Conservation (phyloP, 2,113 vertebrate genomes). For the Phrynosoma platyrhinos region DNA sequence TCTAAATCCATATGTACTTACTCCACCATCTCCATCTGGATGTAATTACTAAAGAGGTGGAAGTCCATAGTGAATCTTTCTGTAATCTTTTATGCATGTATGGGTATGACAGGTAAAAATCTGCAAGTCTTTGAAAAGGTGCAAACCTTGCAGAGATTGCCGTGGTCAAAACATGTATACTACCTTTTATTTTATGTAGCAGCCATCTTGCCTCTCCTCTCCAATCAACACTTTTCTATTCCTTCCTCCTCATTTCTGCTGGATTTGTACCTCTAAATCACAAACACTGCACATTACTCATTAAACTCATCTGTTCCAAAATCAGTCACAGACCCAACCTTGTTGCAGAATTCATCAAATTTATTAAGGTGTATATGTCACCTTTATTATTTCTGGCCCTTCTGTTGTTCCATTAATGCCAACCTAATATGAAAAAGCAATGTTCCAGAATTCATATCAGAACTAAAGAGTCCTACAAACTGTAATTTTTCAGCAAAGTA, state of each 20-base stretch:
- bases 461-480: not conserved
- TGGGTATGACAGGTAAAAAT: not conserved
- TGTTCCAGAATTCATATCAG: not conserved
- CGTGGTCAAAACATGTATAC: no score
- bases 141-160: not conserved
- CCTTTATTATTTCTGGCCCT: not conserved
- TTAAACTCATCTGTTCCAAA: not conserved
- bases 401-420: not conserved
- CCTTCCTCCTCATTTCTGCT: not conserved
- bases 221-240: not conserved
- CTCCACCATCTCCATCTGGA: not conserved
- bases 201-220: not conserved
- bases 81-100: not conserved
- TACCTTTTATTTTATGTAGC: not conserved
- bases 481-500: not conserved
- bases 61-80: not conserved
- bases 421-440: not conserved
- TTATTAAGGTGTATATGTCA: not conserved
- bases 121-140: not conserved
- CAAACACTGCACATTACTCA: not conserved
- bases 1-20: not conserved
- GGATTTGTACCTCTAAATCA: not conserved
- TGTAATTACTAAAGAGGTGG: not conserved
- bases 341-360: not conserved
- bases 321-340: not conserved